Conservation (phyloP, 2,797 vertebrate genomes). For the Nyctibius grandis region DNA sequence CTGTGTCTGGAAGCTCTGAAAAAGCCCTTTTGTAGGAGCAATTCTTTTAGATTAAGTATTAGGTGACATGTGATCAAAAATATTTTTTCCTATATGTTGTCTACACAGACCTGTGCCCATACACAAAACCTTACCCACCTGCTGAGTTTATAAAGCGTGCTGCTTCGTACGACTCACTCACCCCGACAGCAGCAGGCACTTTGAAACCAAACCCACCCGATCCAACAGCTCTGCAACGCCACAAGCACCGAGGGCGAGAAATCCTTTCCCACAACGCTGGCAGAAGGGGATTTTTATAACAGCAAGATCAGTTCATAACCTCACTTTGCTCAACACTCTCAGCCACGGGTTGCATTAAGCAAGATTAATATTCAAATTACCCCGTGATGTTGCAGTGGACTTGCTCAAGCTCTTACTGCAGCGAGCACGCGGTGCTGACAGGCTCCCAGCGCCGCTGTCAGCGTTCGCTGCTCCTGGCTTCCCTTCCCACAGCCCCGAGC, state of each 20-base stretch:
- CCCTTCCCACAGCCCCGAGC: accelerated
- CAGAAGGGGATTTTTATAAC: background rate
- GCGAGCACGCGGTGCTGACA: accelerated
- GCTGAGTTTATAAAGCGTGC: accelerated
- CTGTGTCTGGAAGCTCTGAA: background rate
- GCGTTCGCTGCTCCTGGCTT: background rate
- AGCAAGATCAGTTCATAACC: background rate
- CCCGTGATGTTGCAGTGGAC: accelerated
- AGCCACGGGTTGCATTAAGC: background rate
- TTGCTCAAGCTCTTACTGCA: background rate
- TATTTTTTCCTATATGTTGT: background rate
- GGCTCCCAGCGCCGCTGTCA: background rate
- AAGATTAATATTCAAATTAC: background rate
- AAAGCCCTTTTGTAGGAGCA: background rate
- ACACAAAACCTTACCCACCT: accelerated
- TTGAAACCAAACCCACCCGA: background rate
- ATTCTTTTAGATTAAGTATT: background rate
- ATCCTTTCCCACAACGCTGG: background rate
- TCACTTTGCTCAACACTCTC: background rate
- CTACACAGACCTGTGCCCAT: accelerated
- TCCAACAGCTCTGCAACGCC: background rate
- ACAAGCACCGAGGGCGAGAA: background rate
- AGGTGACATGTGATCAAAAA: background rate
- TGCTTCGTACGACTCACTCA: accelerated
- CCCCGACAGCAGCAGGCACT: accelerated